Base-by-base conservation (phyloP, 2,888 invertebrate species). In the Morpho deidamia region DNA sequence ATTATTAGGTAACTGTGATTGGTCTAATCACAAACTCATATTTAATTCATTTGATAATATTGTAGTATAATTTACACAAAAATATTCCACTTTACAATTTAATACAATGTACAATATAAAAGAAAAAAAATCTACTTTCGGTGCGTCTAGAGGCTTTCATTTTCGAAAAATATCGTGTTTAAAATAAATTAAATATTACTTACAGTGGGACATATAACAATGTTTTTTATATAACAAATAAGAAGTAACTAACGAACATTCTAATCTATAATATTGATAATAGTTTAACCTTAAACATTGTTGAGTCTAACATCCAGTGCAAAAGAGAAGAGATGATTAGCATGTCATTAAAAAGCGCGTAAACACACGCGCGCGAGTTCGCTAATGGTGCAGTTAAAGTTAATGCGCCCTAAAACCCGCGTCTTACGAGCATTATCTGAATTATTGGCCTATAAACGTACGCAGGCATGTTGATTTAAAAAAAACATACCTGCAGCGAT, bases 291-390 rank as follows among this genome's bases (percentile, higher is more conserved):
- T 35, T 49, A 56, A 48, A 56, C 57, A 51, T 39, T 57, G 55
- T 59, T 44, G 45, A 52, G 51, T 12, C 53, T n/a, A 35, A 51
- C 61, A 50, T 56, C 58, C 61, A 65, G 49, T 56, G 55, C 59
- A 47, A 55, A 65, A 47, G 59, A 62, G 60, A 64, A 65, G 48
- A 60, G 69, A 74, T 80, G 76, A 78, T 83, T 82, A 84, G 76
- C 78, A 59, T 67, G 71, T 74, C 76, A 77, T 81, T 77, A 80
- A 80, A 74, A 65, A 57, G 68, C 67, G 69, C 68, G 71, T 79
- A 78, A 78, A 78, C 75, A 71, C 63, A 69, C 63, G 61, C 67
- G 72, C 74, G 78, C 72, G 71, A 74, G 71, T 73, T 74, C 69
- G 69, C 72, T 78, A 76, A 78, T 74, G 64, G 62, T 50, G 58